A percentile compares a stretch with the other conserved stretches of the same genome.
Conservation (phyloP, 2,797 vertebrate species). For the Myotis daubentonii region DNA sequence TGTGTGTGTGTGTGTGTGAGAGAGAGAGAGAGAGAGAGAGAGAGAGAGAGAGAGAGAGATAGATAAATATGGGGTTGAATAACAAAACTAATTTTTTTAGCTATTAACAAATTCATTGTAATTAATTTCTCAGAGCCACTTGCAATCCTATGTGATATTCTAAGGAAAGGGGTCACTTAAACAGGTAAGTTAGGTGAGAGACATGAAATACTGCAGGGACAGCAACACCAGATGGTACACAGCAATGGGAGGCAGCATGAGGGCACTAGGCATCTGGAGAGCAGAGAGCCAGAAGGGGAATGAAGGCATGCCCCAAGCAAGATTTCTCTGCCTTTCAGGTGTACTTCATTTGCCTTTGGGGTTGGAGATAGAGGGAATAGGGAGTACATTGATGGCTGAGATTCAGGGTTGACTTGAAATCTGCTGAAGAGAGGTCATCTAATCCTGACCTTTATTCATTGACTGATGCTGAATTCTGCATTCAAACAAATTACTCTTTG, state of each 20-base stretch:
- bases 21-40: no score
- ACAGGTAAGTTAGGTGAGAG: conserved; percentile 52
- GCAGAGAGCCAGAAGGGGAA: conserved; percentile 35
- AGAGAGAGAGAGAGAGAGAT: no score
- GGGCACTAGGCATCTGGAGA: conserved; percentile 24
- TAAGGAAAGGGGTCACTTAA: conserved; percentile 46
- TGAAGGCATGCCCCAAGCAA: conserved; percentile 26
- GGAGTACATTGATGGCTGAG: background rate
- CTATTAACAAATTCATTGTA: conserved; percentile 31
- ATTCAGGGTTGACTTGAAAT: conserved; percentile 55
- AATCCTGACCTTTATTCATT: conserved; percentile 55
- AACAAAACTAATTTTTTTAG: conserved; percentile 47
- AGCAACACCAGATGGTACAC: conserved; percentile 42
- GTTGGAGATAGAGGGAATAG: background rate
- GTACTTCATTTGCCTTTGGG: conserved; percentile 49
- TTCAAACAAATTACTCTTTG: conserved; percentile 56
- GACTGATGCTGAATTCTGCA: conserved; percentile 46
- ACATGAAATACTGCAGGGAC: background rate
- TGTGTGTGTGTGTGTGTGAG: background rate
- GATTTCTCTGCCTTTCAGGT: background rate
- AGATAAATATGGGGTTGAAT: background rate
- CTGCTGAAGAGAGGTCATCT: conserved; percentile 24
- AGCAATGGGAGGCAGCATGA: conserved; percentile 2
- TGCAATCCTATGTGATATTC: conserved; percentile 38
- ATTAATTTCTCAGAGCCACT: conserved; percentile 57